Conservation (phyloP, 2,888 invertebrate genomes). For the Branchipolynoe longqiensis region DNA sequence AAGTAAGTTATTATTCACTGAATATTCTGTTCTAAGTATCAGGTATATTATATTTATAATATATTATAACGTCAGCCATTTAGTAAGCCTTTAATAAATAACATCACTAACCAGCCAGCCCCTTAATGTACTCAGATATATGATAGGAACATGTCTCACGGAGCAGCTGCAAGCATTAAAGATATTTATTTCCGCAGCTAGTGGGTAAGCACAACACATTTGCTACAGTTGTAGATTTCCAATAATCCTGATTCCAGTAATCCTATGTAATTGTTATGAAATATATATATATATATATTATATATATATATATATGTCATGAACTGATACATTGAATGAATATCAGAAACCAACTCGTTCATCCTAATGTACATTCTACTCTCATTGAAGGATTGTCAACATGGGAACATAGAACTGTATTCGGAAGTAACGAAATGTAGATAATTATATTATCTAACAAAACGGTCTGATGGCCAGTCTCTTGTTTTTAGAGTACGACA, state of each 20-base stretch:
- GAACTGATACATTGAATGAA: background rate
- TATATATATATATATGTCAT: background rate
- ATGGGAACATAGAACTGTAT: no score
- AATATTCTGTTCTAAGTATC: no score
- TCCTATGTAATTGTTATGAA: background rate
- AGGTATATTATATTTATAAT: no score
- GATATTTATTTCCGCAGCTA: conserved; percentile 81
- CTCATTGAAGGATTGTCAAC: no score
- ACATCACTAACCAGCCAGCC: background rate
- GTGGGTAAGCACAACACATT: conserved; percentile 76
- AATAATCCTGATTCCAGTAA: background rate
- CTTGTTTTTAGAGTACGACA: conserved; percentile 48
- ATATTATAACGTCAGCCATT: no score
- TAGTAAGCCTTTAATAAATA: no score
- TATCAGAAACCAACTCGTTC: no score
- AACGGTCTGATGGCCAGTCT: background rate
- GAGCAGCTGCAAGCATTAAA: conserved; percentile 80
- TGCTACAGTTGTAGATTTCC: no score
- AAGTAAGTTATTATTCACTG: no score
- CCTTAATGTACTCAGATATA: conserved; percentile 75
- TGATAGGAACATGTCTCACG: conserved; percentile 81
- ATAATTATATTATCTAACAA: no score
- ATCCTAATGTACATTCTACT: no score
- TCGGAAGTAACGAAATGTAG: no score
- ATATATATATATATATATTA: background rate